Evolutionary conservation across 2,797 vertebrate species (phyloP), one percentile per base, ranked within the genome.

Genomic region (Melanotaenia parkinsoni): DNA sequence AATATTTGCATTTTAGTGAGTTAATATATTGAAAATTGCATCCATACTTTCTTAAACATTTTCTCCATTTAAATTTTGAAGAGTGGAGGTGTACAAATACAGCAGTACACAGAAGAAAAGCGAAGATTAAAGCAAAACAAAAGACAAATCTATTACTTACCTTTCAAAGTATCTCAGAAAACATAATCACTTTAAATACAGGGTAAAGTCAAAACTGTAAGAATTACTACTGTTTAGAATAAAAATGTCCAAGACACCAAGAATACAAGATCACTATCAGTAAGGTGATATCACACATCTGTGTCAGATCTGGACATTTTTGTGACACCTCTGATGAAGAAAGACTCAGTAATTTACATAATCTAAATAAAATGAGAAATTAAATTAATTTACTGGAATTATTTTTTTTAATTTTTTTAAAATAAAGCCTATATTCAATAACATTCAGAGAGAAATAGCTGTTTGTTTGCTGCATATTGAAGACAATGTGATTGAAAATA

Each of bases 311-410:
- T 50, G 40, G 30, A 66, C 64, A 50, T 74, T 66, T 70, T 77
- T 58, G 79, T 3, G 5, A 60, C 53, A 56, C 47, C 45, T 5
- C 59, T 26, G 60, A 73, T 67, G 47, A 76, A 74, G 69, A 77
- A 35, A 61, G 58, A 80, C n/a, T 66, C 22, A 38, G 35, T 63
- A 65, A 63, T 83, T 82, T 81, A 26, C 78, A 45, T 58, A 58
- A 67, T 74, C 18, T 68, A 59, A 80, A 76, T 80, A 32, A 85
- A 83, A 83, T 13, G 24, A 59, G 78, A 79, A 81, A 83, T 74
- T 0, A 43, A 73, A 82, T 75, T 32, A 59, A 81, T 86, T 73
- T 83, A 8, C 35, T 45, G 26, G 51, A 1, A 63, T 61, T 80
- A 32, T 72, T 84, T 79, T 77, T 40, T 71, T 62, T 33, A 7